Conservation (phyloP, 2,888 invertebrate genomes). For the Dicyrtomina minuta region DNA sequence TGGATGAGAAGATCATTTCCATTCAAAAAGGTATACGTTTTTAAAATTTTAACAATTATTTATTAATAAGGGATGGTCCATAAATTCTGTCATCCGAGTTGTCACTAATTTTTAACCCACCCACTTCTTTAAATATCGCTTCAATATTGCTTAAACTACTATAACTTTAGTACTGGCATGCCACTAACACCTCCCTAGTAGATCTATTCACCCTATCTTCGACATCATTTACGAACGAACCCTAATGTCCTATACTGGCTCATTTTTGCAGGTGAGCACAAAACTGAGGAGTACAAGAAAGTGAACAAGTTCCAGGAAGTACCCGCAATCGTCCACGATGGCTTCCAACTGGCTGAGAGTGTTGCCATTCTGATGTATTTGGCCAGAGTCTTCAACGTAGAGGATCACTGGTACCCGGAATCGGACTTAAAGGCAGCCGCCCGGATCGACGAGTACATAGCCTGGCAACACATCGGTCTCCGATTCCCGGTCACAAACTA, state of each 20-base stretch:
- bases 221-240: too few species aligned
- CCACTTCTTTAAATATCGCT: too few species aligned
- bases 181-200: too few species aligned
- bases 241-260: too few species aligned
- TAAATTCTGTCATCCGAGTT: too few species aligned
- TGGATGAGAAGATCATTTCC: conserved; percentile 7
- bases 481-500: neutral
- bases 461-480: conserved; percentile 68
- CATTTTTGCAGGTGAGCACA: too few species aligned
- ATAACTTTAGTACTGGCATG: too few species aligned
- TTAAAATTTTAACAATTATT: too few species aligned
- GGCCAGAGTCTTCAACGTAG: conserved; percentile 61
- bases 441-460: conserved; percentile 70
- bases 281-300: conserved; percentile 13
- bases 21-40: conserved; percentile 1
- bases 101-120: too few species aligned
- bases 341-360: conserved; percentile 55
- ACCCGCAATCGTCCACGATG: conserved; percentile 17
- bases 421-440: conserved; percentile 62
- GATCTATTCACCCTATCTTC: too few species aligned
- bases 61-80: too few species aligned
- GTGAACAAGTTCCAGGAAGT: conserved; percentile 11
- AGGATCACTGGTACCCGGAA: conserved; percentile 69
- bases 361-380: conserved; percentile 72
- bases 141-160: too few species aligned